Evolutionary conservation across 1,140 invertebrate genomes (phyloP).

Genomic region (Oryctes rhinoceros): DNA sequence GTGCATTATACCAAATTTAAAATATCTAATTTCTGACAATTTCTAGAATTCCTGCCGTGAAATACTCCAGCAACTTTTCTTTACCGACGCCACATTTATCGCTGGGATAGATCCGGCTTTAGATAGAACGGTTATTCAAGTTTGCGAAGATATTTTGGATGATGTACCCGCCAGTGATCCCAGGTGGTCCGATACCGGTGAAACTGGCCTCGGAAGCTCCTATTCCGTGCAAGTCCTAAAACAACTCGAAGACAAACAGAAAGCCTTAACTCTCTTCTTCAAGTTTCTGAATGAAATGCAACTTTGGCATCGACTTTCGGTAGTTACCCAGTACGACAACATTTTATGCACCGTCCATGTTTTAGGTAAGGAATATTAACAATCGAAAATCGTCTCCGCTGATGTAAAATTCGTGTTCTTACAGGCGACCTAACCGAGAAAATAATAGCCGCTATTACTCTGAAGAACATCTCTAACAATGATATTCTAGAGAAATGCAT

Average conservation of each 20-base stretch:
- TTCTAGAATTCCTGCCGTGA: slow-evolving; percentile 64
- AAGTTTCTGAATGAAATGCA: slow-evolving; percentile 80
- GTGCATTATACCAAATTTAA: neutral
- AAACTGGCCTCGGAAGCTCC: slow-evolving; percentile 68
- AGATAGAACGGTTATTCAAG: slow-evolving; percentile 73
- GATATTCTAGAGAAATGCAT: slow-evolving; percentile 65
- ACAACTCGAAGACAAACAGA: slow-evolving; percentile 87
- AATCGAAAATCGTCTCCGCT: neutral
- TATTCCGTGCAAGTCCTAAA: slow-evolving; percentile 81
- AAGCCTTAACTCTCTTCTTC: slow-evolving; percentile 77
- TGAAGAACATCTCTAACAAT: slow-evolving; percentile 73
- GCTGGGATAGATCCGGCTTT: slow-evolving; percentile 68
- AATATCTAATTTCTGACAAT: neutral
- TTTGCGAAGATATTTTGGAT: slow-evolving; percentile 84
- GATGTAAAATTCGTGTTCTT: slow-evolving; percentile 25
- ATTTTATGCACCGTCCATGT: slow-evolving; percentile 72
- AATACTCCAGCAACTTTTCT: slow-evolving; percentile 76
- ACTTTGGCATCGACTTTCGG: slow-evolving; percentile 71
- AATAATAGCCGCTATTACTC: slow-evolving; percentile 75
- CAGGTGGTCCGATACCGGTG: slow-evolving; percentile 69
- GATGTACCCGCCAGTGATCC: slow-evolving; percentile 90
- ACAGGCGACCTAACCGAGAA: slow-evolving; percentile 66
- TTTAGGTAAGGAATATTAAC: slow-evolving; percentile 68
- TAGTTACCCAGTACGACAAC: slow-evolving; percentile 60
- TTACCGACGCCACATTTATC: slow-evolving; percentile 59